Base-by-base conservation (phyloP, 2,888 invertebrate species). In the Hydraecia micacea region DNA sequence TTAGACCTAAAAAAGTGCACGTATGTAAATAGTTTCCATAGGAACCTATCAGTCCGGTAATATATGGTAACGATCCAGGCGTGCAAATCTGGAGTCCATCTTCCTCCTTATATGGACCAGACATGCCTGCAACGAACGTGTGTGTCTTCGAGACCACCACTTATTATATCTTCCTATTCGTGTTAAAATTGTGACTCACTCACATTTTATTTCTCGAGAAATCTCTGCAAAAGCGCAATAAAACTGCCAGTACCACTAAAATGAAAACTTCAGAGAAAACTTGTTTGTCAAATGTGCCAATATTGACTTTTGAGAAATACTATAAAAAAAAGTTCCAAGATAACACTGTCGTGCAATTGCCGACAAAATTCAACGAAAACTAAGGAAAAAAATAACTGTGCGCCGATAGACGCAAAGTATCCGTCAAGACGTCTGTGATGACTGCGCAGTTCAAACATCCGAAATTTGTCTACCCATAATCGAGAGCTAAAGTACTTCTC, bases 401-500 rank as follows among this genome's bases (percentile, higher is more conserved):
- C 65, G 77, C 73, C 79, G 80, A 85, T 82, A 87, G 79, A 77
- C 70, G 75, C 46, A 80, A 75, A 79, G 78, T 84, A 85, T 83
- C 81, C 69, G 75, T 85, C 88, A 89, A 89, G 89, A 88, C 86
- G 88, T 80, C 83, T 85, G 91, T 94, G 94, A 94, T 94, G 93
- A 94, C 86, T 85, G 81, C 86, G 85, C 87, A 80, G 84, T 87
- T 88, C 89, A 84, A 90, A 91, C 89, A 89, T 84, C 85, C 86
- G 85, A 89, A 92, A 91, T 92, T 93, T 92, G 92, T 84, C 89
- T 85, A 72, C 74, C 68, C 85, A 87, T 80, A 77, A 52, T 62
- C 66, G 69, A 75, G 73, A 87, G 32, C 85, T 52, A 73, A 80
- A 85, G 87, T 84, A 76, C 66, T 72, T 76, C 71, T 69, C 49